Evolutionary conservation across 2,888 invertebrate species (phyloP).

Genomic region (Panzeria rudis): DNA sequence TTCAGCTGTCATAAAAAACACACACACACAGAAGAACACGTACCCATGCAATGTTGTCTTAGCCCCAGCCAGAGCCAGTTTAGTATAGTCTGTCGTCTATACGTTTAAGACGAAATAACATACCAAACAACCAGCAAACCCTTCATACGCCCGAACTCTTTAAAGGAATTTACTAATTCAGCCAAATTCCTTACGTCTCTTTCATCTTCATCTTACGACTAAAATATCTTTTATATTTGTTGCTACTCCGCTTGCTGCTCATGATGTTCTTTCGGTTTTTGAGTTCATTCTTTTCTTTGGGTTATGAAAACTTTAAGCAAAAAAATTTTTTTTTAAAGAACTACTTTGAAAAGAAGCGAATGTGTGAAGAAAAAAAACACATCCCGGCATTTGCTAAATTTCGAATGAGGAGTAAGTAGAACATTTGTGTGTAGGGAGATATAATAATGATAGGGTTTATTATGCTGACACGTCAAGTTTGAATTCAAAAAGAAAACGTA

Average conservation of each 20-base stretch:
- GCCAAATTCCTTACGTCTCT: slow-evolving; percentile 65
- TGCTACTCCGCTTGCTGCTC: slow-evolving; percentile 15
- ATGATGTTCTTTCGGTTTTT: slow-evolving; percentile 10
- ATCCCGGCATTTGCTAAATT: slow-evolving; percentile 27
- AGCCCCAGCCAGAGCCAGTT: slow-evolving; percentile 39
- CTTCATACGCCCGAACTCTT: slow-evolving; percentile 51
- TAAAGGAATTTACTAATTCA: slow-evolving; percentile 71
- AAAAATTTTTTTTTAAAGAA: background rate
- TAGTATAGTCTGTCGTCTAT: slow-evolving; percentile 19
- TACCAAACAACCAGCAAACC: slow-evolving; percentile 23
- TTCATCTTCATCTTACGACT: slow-evolving; percentile 40
- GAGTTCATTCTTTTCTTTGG: slow-evolving; percentile 32
- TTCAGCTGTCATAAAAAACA: too few relatives aligned
- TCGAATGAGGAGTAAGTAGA: background rate
- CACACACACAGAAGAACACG: background rate
- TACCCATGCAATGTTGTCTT: background rate
- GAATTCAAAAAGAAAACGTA: slow-evolving; percentile 39
- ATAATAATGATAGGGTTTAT: slow-evolving; percentile 68
- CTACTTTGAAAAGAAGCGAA: slow-evolving; percentile 32
- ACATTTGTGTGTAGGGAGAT: slow-evolving; percentile 40
- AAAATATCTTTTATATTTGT: background rate
- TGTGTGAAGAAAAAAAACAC: slow-evolving; percentile 61
- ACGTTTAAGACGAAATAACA: slow-evolving; percentile 2
- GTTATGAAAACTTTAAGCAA: slow-evolving; percentile 16
- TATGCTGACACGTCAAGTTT: slow-evolving; percentile 70